These are phyloP conservation scores for Drosophila funebris DNA, from an alignment of 1,140 invertebrate species.

Conservation along the genomic window DNA sequence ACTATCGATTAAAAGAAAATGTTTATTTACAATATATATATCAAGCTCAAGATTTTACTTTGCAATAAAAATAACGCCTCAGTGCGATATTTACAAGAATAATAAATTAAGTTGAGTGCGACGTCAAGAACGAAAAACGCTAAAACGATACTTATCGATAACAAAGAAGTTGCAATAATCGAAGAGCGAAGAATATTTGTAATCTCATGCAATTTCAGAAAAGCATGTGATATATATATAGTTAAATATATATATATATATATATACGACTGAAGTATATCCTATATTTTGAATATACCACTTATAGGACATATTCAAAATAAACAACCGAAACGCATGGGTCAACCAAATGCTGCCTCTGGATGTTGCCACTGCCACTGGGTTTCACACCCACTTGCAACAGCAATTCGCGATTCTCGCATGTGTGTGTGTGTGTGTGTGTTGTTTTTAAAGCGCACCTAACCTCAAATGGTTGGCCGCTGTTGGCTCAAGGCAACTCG, in stretches of 20 bases:
- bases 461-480: conserved; percentile 41
- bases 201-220: too few relatives aligned
- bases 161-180: too few relatives aligned
- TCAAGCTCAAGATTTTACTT: too few relatives aligned
- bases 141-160: too few relatives aligned
- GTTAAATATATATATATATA: not conserved
- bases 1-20: too few relatives aligned
- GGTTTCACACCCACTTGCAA: conserved; percentile 6
- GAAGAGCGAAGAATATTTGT: too few relatives aligned
- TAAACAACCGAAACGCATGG: conserved; percentile 15
- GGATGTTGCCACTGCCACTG: conserved; percentile 16
- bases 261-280: not conserved
- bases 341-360: conserved; percentile 33
- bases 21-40: too few relatives aligned
- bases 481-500: conserved; percentile 17
- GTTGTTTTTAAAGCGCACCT: conserved; percentile 18
- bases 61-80: too few relatives aligned
- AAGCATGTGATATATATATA: too few relatives aligned
- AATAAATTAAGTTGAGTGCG: too few relatives aligned
- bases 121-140: too few relatives aligned
- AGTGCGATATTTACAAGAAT: too few relatives aligned
- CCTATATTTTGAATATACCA: not conserved
- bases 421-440: not conserved
- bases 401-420: not conserved
- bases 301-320: not conserved